Percentiles rank a stretch among this genome's conserved stretches.
Conservation (phyloP, 2,888 invertebrate genomes). For the Ecliptopera silaceata region DNA sequence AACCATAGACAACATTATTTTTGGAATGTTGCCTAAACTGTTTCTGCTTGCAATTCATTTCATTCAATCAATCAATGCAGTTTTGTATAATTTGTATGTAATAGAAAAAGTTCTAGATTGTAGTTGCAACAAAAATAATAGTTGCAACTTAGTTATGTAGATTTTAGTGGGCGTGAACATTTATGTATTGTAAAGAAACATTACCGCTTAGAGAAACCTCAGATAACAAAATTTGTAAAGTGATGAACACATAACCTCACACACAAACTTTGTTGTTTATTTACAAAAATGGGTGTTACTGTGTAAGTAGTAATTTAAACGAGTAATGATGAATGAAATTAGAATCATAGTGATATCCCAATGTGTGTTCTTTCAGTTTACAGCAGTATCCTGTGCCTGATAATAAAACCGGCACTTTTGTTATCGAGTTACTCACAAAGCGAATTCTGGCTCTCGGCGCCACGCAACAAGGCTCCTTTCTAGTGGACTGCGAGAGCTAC, state of each 20-base stretch:
- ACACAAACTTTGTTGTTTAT: neutral
- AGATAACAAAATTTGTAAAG: no score
- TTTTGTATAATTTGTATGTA: neutral
- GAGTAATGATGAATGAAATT: neutral
- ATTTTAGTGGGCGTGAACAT: no score
- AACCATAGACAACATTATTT: neutral
- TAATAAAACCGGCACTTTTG: conserved; percentile 94
- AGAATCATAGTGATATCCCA: neutral
- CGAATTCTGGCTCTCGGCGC: conserved; percentile 94
- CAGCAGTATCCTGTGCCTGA: conserved; percentile 94
- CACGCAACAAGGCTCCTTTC: conserved; percentile 92
- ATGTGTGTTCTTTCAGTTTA: conserved; percentile 76
- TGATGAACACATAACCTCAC: conserved; percentile 23
- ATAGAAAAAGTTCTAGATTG: no score
- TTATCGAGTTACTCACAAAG: conserved; percentile 93
- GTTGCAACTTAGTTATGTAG: no score
- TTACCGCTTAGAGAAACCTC: no score
- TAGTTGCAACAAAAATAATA: no score
- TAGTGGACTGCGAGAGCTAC: conserved; percentile 98
- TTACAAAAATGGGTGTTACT: conserved; percentile 84
- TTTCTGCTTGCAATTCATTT: neutral
- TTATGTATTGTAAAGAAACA: no score
- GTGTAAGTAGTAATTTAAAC: conserved; percentile 70
- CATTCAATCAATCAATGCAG: neutral
- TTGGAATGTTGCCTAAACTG: neutral